These are phyloP conservation scores for Aphelenchoides besseyi DNA, from an alignment of 1,140 invertebrate genomes.

Conservation along the genomic window DNA sequence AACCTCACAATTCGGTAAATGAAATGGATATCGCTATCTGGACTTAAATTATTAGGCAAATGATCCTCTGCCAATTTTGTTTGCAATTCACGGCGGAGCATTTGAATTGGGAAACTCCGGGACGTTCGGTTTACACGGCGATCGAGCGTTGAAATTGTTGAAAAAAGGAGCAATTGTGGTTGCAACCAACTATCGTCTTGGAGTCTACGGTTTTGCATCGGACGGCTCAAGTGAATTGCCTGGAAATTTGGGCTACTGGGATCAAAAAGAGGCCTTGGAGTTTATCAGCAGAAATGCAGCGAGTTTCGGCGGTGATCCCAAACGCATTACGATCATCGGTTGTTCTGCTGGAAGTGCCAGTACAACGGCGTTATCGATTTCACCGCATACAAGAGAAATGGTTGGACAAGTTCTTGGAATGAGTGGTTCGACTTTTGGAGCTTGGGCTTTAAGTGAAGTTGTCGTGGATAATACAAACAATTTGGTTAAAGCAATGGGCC, in stretches of 20 bases:
- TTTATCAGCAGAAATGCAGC: conserved; percentile 75
- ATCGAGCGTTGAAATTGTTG: not conserved
- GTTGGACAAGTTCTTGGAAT: conserved; percentile 6
- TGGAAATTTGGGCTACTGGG: conserved; percentile 71
- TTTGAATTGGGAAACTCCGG: conserved; percentile 20
- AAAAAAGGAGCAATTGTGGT: conserved; percentile 74
- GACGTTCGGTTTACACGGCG: conserved; percentile 1
- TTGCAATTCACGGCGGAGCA: conserved; percentile 24
- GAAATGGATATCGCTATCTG: not conserved
- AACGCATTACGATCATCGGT: conserved; percentile 87
- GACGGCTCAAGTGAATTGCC: not conserved
- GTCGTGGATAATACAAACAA: not conserved
- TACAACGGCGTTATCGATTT: conserved; percentile 16
- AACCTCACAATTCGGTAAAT: conserved; percentile 6
- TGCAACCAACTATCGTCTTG: conserved; percentile 86
- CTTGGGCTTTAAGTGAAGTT: conserved; percentile 16
- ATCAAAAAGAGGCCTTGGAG: conserved; percentile 84
- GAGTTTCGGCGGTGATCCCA: conserved; percentile 84
- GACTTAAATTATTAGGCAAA: conserved; percentile 16
- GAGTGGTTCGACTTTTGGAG: conserved; percentile 14
- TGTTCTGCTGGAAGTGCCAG: conserved; percentile 73
- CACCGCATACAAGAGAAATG: conserved; percentile 5
- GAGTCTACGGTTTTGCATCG: conserved; percentile 71
- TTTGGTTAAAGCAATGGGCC: conserved; percentile 13
- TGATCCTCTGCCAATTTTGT: conserved; percentile 2